Base-by-base conservation (phyloP, 2,797 vertebrate species). In the Pipistrellus pygmaeus region DNA sequence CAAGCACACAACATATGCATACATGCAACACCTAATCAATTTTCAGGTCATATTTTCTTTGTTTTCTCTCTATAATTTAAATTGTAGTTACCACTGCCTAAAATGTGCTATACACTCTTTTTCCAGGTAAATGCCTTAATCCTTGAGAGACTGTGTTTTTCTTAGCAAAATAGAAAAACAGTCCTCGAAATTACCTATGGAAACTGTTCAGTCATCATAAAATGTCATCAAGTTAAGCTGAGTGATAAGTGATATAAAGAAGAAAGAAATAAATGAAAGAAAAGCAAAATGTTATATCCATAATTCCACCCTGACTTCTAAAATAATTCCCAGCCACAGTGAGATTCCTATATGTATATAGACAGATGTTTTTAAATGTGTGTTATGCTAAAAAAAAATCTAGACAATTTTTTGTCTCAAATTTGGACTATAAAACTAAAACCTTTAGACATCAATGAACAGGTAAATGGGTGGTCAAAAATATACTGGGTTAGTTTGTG, bases 391-490 rank as follows among this genome's bases (percentile, higher is more conserved):
- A 92, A 89, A 83, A 83, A 51, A 53, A 35, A 55, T n/a, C 3
- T 85, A 89, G 68, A 90, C 8, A 27, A 76, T 9, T 82, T 94
- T 84, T 91, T 78, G 13, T 23, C 17, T 87, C 38, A 76, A 81
- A 69, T n/a, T 91, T 89, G 68, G 1, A 3, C 10, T 57, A 11
- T 87, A 95, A 95, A 94, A 27, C 32, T 51, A 71, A 93, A 91
- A 41, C 46, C 51, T 85, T 90, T 86, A 48, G 46, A 64, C 92
- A 83, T 71, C 91, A 96, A 51, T 95, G 90, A 93, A 86, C 41
- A 85, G 95, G 92, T 95, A 96, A 96, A 95, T 68, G 57, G 44
- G 46, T 95, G 69, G 85, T 73, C 89, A 95, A 92, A 93, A 94
- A 92, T 83, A 93, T 72, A 94, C 41, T 89, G 60, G 25, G 85